Evolutionary conservation across 2,888 invertebrate species (phyloP), one percentile per base, ranked within the genome.

Genomic region (Perizoma affinitatum): DNA sequence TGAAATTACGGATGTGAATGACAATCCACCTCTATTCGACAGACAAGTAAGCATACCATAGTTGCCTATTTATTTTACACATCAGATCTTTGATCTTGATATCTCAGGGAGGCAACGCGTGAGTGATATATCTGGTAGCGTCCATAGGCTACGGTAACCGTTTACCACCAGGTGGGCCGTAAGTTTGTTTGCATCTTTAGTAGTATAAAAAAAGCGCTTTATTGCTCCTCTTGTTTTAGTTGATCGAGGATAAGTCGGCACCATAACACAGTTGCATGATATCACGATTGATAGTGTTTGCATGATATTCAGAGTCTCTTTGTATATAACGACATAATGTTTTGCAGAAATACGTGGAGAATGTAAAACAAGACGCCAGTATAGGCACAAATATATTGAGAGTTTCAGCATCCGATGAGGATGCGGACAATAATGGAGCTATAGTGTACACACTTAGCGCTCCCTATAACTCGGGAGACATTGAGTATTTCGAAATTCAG

Each of bases 1-100:
- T 49, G 98, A 98, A 93, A 98, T 99, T 55, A 98, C 98, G 1
- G 99, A 99, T 86, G 97, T 98, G 47, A 99, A 99, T 82, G 99
- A 99, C 85, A 99, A 99, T 88, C 98, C 98, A 6, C 98, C 98
- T 6, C 90, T 98, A 54, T 98, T 98, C 87, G 98, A 98, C 91
- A 94, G 98, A 93, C 98, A 98, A 95, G 98, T 97, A 94, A 92
- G 90, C 75, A 70, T 22, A 2, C 61, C 56, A 62, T 69, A 66
- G 22, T 22, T 22, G 22, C 22, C 3, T 22, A 22, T 22, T 22
- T 22, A 22, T 22, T 22, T 22, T 22, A 22, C 22, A 22, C 22
- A 22, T 22, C 1, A 22, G 22, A 22, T 22, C 22, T 1, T 22
- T 22, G 22, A 22, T 22, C 22, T 22, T 22, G 22, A 22, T 22